phyloP scores from a whole-genome alignment of 2,113 vertebrate genomes.

The Dasyprocta punctata region DNA sequence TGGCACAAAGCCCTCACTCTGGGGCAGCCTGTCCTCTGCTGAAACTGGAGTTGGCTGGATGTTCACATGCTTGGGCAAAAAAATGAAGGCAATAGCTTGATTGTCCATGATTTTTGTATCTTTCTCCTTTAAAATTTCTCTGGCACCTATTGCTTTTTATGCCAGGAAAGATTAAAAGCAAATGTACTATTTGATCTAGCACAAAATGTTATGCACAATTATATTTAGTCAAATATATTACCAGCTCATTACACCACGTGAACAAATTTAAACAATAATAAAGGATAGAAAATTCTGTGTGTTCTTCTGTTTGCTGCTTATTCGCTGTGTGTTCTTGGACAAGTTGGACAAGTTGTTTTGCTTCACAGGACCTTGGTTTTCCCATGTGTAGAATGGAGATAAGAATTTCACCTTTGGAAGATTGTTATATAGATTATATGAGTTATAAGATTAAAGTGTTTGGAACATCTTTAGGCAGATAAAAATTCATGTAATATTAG shows the following conservation, averaged over 20 bases:
- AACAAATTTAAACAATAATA: not conserved
- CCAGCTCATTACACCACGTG: fast-evolving
- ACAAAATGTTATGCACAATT: not conserved
- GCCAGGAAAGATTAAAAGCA: not conserved
- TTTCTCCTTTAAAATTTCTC: not conserved
- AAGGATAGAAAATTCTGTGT: not conserved
- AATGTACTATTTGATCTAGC: too few species aligned
- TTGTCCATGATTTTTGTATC: not conserved
- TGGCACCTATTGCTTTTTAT: not conserved
- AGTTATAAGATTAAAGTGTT: not conserved
- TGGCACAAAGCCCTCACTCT: too few species aligned
- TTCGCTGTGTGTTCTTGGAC: too few species aligned
- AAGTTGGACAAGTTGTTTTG: not conserved
- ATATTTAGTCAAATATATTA: fast-evolving
- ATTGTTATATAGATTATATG: fast-evolving
- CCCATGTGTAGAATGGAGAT: not conserved
- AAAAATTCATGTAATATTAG: too few species aligned
- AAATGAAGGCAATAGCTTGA: not conserved
- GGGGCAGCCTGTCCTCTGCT: not conserved
- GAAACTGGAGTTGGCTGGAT: not conserved
- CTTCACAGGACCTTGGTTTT: not conserved
- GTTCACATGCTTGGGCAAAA: too few species aligned
- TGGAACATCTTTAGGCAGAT: not conserved
- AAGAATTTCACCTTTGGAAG: not conserved
- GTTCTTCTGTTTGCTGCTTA: not conserved